Conservation (phyloP, 2,797 vertebrate species). For the Hypotaenidia okinawae region DNA sequence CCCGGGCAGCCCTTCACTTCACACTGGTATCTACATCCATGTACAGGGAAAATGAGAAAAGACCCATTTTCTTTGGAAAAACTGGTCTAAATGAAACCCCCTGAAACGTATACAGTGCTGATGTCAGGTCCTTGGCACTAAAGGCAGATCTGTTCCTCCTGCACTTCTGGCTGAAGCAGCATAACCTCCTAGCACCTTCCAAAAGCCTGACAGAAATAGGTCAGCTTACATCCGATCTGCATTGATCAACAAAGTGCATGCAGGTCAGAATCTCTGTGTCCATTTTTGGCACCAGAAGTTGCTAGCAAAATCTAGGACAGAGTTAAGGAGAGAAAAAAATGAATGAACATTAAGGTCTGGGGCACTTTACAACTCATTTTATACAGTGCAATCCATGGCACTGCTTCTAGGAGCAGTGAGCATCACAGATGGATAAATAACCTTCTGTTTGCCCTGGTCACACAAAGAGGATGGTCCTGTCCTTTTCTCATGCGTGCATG, state of each 20-base stretch:
- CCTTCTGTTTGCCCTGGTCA: background rate
- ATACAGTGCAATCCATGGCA: background rate
- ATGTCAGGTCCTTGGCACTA: slow-evolving; percentile 36
- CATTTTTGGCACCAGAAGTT: background rate
- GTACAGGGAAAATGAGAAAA: background rate
- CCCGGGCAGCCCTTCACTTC: background rate
- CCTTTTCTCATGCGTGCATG: background rate
- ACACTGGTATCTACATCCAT: background rate
- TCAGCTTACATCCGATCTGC: slow-evolving; percentile 20
- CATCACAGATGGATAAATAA: background rate
- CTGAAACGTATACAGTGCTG: background rate
- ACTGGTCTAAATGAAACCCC: background rate
- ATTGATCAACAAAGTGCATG: background rate
- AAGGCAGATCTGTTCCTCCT: background rate
- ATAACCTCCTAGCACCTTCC: background rate
- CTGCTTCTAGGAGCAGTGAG: background rate
- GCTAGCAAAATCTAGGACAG: background rate
- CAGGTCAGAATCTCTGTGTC: background rate
- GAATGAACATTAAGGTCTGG: background rate
- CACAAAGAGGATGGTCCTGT: background rate
- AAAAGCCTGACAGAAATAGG: slow-evolving; percentile 53
- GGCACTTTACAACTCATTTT: background rate
- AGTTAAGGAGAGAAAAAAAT: background rate
- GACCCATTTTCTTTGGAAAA: background rate
- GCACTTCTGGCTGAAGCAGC: background rate